A percentile compares a stretch with the other conserved stretches of the same genome.
These are phyloP conservation scores for Merodon equestris DNA, from an alignment of 2,888 invertebrate species.

Conservation along the genomic window DNA sequence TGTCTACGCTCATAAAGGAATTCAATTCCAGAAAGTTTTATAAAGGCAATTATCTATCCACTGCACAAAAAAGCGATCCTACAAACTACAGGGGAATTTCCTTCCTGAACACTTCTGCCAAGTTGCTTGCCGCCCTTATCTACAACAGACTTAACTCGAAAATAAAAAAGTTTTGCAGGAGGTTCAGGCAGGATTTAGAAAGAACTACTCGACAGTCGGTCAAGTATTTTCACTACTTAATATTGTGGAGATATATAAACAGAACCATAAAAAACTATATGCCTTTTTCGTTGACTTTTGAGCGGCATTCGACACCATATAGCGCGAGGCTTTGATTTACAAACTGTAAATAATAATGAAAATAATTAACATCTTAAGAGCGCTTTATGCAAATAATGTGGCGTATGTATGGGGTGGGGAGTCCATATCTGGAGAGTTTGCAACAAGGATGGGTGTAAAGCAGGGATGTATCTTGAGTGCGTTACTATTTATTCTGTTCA, in stretches of 20 bases:
- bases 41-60: conserved; percentile 16
- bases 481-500: conserved; percentile 14
- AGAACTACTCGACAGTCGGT: background rate
- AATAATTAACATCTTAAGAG: background rate
- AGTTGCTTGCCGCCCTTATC: conserved; percentile 5
- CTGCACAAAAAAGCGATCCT: conserved; percentile 8
- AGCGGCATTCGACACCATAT: background rate
- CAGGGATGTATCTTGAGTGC: conserved; percentile 14
- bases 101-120: background rate
- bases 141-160: conserved; percentile 1
- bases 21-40: background rate
- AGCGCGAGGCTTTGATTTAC: background rate
- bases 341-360: conserved; percentile 1
- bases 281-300: background rate
- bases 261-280: background rate
- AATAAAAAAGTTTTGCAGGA: background rate
- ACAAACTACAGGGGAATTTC: conserved; percentile 18
- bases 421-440: conserved; percentile 7
- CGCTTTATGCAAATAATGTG: background rate
- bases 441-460: conserved; percentile 6
- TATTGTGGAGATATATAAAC: conserved; percentile 1
- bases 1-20: conserved; percentile 5
- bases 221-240: background rate
- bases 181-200: background rate
- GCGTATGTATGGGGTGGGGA: background rate